Percentiles rank a stretch among this genome's conserved stretches.
Evolutionary conservation across 2,113 vertebrate genomes (phyloP).

Genomic region (Catharus minimus): DNA sequence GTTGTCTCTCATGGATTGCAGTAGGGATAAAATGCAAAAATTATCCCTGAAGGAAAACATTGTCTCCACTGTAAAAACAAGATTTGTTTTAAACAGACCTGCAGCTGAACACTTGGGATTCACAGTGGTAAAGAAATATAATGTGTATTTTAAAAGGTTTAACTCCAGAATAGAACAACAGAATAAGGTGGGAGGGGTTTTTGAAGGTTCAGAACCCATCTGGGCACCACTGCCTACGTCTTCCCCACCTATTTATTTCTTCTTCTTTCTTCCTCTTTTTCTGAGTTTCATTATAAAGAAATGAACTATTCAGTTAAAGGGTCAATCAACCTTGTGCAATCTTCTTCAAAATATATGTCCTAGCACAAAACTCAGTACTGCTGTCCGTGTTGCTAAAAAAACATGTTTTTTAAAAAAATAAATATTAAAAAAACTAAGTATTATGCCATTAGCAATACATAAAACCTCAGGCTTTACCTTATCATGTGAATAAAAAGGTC

Average conservation of each 20-base stretch:
- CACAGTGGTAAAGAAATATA: background rate
- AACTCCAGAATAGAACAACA: background rate
- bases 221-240: background rate
- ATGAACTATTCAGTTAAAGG: background rate
- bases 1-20: background rate
- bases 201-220: background rate
- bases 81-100: background rate
- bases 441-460: background rate
- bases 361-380: background rate
- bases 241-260: background rate
- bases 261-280: background rate
- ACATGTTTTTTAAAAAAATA: background rate
- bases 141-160: background rate
- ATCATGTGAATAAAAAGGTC: background rate
- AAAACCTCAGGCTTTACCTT: background rate
- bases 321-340: background rate
- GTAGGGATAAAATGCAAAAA: background rate
- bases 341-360: background rate
- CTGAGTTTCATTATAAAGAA: background rate
- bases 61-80: background rate
- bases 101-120: background rate
- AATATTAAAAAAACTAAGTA: background rate
- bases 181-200: background rate
- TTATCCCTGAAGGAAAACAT: background rate
- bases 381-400: background rate